These are phyloP conservation scores for Chlorops oryzae DNA, from an alignment of 1,140 invertebrate species.

Conservation along the genomic window DNA sequence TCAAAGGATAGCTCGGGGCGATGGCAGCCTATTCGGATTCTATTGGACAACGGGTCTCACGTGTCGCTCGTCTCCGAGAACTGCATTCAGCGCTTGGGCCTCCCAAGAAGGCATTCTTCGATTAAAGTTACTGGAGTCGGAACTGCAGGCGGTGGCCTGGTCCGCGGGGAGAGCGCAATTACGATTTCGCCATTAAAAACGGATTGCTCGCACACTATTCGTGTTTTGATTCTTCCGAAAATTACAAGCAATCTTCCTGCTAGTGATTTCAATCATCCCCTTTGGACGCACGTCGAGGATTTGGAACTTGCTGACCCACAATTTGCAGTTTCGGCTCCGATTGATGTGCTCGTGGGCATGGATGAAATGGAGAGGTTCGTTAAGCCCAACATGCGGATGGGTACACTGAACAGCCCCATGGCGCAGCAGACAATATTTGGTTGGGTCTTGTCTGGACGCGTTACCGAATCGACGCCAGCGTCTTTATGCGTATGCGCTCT, in stretches of 20 bases:
- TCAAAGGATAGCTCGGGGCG: too few relatives aligned
- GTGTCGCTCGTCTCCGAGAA: too few relatives aligned
- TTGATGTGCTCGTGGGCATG: neutral
- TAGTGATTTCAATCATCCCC: neutral
- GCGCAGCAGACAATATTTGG: conserved; percentile 2
- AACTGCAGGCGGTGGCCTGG: too few relatives aligned
- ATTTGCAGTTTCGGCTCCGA: neutral
- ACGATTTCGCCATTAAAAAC: too few relatives aligned
- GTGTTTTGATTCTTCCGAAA: neutral
- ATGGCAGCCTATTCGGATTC: too few relatives aligned
- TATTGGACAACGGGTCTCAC: too few relatives aligned
- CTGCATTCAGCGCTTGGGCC: too few relatives aligned
- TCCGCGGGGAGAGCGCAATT: too few relatives aligned
- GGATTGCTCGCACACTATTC: too few relatives aligned
- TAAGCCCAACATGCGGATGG: neutral
- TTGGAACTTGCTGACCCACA: conserved; percentile 2
- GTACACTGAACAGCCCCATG: neutral
- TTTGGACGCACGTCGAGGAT: neutral
- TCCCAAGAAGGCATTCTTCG: too few relatives aligned
- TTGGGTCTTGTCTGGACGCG: conserved; percentile 1
- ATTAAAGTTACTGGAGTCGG: too few relatives aligned
- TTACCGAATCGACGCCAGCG: neutral
- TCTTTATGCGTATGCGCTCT: neutral
- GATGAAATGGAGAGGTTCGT: conserved; percentile 5
- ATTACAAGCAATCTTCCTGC: conserved; percentile 3